Conservation (phyloP, 64 coral and sea anemone species). For the Pocillopora verrucosa region DNA sequence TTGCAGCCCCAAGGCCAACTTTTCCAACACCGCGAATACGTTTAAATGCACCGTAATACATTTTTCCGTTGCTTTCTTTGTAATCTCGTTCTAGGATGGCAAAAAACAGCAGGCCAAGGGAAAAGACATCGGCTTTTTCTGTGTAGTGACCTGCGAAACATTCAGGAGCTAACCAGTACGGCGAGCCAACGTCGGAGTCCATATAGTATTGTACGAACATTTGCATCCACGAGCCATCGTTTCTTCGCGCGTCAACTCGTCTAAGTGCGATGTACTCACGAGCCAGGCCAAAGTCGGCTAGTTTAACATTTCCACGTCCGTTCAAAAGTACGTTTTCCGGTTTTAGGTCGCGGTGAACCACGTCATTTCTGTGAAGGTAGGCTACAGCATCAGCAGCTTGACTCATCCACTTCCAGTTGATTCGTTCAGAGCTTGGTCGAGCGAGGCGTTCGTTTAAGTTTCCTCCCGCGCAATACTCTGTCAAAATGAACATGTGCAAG, state of each 20-base stretch:
- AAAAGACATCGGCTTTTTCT: slow-evolving; percentile 67
- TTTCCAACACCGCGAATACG: not conserved
- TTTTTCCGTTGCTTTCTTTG: not conserved
- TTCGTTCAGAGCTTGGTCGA: not conserved
- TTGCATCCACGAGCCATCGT: not conserved
- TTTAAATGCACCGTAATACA: slow-evolving; percentile 56
- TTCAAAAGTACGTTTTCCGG: slow-evolving; percentile 59
- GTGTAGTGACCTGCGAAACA: slow-evolving; percentile 41
- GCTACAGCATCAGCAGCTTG: slow-evolving; percentile 29
- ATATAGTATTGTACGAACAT: slow-evolving; percentile 38
- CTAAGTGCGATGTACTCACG: slow-evolving; percentile 39
- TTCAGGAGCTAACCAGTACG: slow-evolving; percentile 59
- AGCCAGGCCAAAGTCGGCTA: slow-evolving; percentile 57
- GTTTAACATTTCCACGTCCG: slow-evolving; percentile 10
- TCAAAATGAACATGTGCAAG: slow-evolving; percentile 30
- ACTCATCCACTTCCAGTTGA: slow-evolving; percentile 55
- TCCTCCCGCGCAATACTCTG: slow-evolving; percentile 57
- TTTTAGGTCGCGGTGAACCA: slow-evolving; percentile 66
- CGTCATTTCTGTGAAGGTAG: slow-evolving; percentile 40
- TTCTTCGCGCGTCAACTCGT: not conserved
- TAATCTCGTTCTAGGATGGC: slow-evolving; percentile 52
- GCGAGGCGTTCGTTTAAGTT: slow-evolving; percentile 53
- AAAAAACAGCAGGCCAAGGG: slow-evolving; percentile 32
- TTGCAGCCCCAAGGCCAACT: slow-evolving; percentile 61
- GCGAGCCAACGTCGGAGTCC: slow-evolving; percentile 18